Base-by-base conservation (phyloP, 1,140 invertebrate genomes). In the Drosophila suzukii region DNA sequence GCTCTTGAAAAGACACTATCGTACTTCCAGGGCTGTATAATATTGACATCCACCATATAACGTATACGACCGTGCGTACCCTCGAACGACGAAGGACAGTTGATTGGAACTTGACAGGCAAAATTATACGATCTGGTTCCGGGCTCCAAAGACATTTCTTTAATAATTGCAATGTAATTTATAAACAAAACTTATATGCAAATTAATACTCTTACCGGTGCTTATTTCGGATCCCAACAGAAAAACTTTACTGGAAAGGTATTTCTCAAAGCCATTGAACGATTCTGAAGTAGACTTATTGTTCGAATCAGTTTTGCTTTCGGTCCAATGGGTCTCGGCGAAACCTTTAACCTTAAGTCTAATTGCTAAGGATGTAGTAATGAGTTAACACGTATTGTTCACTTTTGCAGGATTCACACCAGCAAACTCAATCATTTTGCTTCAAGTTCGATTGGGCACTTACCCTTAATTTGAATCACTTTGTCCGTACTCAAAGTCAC, bases 21-120 rank as follows among this genome's bases (percentile, higher is more conserved):
- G 73, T 95, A 95, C 55, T 95, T 95, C 96, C 96, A 96, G 15
- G 96, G 95, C 44, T 96, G 94, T 81, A 96, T 95, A 51, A 97
- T 91, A 13, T 65, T 80, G 5, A 92, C 95, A 92, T 95, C 95
- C 2, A 95, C 92, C 70, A 93, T 95, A 83, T 96, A 96, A 24
- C 95, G 92, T 59, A 96, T 93, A 75, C 94, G 93, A 1, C 96
- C 96, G 83, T 94, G 93, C 39, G 94, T 93, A 0, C 95, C 95
- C 82, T 96, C 95, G 93, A 96, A 96, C 32, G 95, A 96, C 39
- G 95, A 94, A 2, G 95, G 95, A 39, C 95, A 92, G 56, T 93
- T 93, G 10, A 85, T 77, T 7, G 95, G 95, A 43, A 95, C 84
- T 24, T 92, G 90, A 53, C 92, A 94, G 15, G 88, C 92, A 83